These are phyloP conservation scores for Paguma larvata DNA, from an alignment of 2,797 vertebrate genomes.

Conservation along the genomic window DNA sequence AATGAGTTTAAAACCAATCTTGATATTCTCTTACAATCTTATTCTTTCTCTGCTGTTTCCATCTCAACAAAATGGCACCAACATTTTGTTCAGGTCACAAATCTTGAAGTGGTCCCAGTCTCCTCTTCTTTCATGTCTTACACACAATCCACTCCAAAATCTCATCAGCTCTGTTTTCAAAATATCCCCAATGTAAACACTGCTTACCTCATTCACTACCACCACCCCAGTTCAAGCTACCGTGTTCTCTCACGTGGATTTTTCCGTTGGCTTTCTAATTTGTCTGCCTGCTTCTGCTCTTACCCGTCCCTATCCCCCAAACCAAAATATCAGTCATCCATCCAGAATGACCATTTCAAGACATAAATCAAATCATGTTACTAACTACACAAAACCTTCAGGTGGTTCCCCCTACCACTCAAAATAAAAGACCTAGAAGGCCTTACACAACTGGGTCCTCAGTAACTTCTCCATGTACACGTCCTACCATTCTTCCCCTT, in stretches of 20 bases:
- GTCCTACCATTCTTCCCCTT: not conserved
- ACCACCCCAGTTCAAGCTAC: not conserved
- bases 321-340: not conserved
- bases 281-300: not conserved
- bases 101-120: not conserved
- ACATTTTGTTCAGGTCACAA: not conserved
- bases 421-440: not conserved
- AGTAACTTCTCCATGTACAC: not conserved
- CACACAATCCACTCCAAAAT: not conserved
- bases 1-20: conserved; percentile 29
- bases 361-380: not conserved
- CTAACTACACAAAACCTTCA: not conserved
- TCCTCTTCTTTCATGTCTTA: not conserved
- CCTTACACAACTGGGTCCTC: not conserved
- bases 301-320: not conserved
- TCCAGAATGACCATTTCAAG: not conserved
- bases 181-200: not conserved
- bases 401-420: not conserved
- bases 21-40: not conserved
- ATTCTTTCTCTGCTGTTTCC: not conserved
- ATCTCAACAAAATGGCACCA: conserved; percentile 46
- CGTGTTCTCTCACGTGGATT: not conserved
- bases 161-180: not conserved
- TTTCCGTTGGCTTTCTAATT: not conserved
- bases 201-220: not conserved